A percentile compares a stretch with the other conserved stretches of the same genome.
These are phyloP conservation scores for Diphyllodes magnificus DNA, from an alignment of 2,113 vertebrate genomes.

Conservation along the genomic window DNA sequence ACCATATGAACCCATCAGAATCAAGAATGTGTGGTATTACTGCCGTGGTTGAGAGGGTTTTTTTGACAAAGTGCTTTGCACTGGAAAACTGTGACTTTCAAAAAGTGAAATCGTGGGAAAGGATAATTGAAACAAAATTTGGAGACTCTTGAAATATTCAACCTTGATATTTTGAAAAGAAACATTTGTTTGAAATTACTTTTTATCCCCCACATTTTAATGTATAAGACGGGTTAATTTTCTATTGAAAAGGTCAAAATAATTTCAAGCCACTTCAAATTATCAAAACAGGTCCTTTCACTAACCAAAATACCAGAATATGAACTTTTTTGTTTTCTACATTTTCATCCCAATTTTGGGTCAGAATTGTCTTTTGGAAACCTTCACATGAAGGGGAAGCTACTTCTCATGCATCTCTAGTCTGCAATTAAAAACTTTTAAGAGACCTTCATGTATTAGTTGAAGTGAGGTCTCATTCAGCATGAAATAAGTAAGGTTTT, in stretches of 20 bases:
- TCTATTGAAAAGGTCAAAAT: background rate
- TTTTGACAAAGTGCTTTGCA: background rate
- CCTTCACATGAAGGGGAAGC: background rate
- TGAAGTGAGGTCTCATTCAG: background rate
- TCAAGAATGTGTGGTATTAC: background rate
- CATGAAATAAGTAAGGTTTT: background rate
- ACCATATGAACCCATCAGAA: background rate
- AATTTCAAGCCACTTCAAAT: background rate
- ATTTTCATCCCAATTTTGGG: background rate
- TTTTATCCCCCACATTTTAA: background rate
- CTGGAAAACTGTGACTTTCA: background rate
- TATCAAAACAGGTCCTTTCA: background rate
- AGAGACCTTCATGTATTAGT: background rate
- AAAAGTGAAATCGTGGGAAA: background rate
- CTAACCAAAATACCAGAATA: background rate
- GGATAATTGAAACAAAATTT: background rate
- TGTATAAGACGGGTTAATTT: background rate
- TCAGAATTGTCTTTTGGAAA: background rate
- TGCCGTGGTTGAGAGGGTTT: accelerated
- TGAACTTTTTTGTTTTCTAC: background rate
- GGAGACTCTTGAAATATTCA: background rate
- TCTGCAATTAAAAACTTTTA: background rate
- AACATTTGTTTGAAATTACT: background rate
- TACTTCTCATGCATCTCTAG: background rate
- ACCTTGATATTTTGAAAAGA: background rate